Percentiles rank a stretch among this genome's conserved stretches.
Evolutionary conservation across 2,113 vertebrate species (phyloP).

Genomic region (Rhegmatorhina hoffmannsi): DNA sequence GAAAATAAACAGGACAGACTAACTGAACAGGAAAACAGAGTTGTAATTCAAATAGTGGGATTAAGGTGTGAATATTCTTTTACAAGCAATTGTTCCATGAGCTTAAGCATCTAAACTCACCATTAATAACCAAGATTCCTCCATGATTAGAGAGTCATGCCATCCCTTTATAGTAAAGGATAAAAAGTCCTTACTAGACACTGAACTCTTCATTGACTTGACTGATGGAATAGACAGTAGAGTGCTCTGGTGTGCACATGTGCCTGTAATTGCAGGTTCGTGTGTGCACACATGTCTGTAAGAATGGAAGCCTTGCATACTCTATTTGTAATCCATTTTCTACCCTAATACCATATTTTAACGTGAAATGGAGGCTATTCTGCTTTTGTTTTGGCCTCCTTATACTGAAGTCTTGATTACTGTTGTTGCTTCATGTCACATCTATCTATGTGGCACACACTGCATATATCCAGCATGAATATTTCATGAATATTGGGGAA

Average conservation of each 20-base stretch:
- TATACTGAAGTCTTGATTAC: neutral
- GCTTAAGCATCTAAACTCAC: neutral
- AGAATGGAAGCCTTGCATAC: neutral
- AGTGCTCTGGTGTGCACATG: too few relatives aligned
- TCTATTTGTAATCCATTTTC: neutral
- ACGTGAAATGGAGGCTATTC: neutral
- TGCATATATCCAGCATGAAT: constrained; percentile 26
- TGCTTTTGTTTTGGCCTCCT: neutral
- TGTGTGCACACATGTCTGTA: fast-evolving
- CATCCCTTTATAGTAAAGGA: neutral
- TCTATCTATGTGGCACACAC: neutral
- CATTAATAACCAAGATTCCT: neutral
- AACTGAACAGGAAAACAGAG: constrained; percentile 14
- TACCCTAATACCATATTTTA: neutral
- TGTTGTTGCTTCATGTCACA: neutral
- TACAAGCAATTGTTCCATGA: neutral
- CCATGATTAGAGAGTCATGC: neutral
- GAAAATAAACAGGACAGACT: neutral
- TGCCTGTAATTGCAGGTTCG: fast-evolving
- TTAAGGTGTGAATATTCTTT: neutral
- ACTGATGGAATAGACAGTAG: neutral
- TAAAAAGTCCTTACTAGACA: neutral
- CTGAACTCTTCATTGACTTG: neutral
- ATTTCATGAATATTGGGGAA: constrained; percentile 53
- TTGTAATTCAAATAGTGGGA: neutral